Evolutionary conservation across 2,888 invertebrate genomes (phyloP), one percentile per base, ranked within the genome.

Genomic region (Hyalella azteca): DNA sequence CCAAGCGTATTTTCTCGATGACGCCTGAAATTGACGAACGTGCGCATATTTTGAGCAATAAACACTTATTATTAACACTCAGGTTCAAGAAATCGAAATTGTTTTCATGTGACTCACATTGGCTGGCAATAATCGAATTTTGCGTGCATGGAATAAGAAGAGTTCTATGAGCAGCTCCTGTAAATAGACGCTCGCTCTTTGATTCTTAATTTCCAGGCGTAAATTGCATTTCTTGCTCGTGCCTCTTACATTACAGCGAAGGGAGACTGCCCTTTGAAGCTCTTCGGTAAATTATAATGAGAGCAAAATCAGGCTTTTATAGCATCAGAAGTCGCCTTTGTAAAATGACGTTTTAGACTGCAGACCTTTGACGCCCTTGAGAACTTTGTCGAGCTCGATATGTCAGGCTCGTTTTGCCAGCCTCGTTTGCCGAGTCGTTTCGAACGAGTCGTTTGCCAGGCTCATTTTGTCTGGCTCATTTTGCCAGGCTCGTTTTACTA

Each of bases 281-380:
- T 29, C 39, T 66, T 36, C 29, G n/a, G 36, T 66, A 29, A 66
- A 66, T 66, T 36, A 66, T 66, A 36, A 66, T n/a, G 36, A 36
- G 59, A 5, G 36, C 19, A 66, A 66, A 66, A 66, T 32, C 66
- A 36, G 13, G 19, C 36, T 66, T 66, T 66, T 66, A 32, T 36
- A 36, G 3, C 3, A 15, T 29, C 36, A n/a, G 36, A 22, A 11
- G 19, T 66, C 39, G 36, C 36, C 29, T 32, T 36, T 7, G 66
- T 66, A 36, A 36, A 36, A 36, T 66, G 66, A 36, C 36, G 66
- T 36, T 11, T 7, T 13, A 36, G 19, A 36, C 66, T 66, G 39
- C 4, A 36, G 36, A 36, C 66, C 66, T 66, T 66, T 66, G 66
- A 66, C 66, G 36, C 66, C 39, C 66, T 11, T 36, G 66, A 66